Conservation (phyloP, 2,113 vertebrate species). For the Craseonycteris thonglongyai region DNA sequence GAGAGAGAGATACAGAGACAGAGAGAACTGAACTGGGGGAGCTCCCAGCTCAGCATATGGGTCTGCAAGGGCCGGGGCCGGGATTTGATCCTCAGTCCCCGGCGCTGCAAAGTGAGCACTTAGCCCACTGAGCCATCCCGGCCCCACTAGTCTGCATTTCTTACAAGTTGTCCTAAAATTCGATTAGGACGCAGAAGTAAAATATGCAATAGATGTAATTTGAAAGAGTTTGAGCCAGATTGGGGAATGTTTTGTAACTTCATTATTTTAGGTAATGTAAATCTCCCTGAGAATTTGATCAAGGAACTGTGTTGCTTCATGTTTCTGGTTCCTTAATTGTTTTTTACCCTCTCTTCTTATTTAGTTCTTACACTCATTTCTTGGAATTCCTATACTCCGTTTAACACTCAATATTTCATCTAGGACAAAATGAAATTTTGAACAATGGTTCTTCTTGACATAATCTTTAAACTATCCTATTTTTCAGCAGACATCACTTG, state of each 20-base stretch:
- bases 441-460: neutral
- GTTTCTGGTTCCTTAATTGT: neutral
- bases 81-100: too few species aligned
- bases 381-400: neutral
- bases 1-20: too few species aligned
- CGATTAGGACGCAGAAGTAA: neutral
- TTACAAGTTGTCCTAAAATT: neutral
- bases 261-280: neutral
- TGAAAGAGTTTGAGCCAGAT: neutral
- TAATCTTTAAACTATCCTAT: neutral
- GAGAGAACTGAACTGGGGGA: too few species aligned
- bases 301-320: neutral
- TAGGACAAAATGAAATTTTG: neutral
- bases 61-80: too few species aligned
- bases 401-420: neutral
- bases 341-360: neutral
- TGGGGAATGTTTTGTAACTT: neutral
- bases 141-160: neutral
- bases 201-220: neutral
- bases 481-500: neutral
- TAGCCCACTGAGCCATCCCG: too few species aligned
- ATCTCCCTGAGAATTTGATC: neutral
- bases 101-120: too few species aligned
- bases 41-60: too few species aligned
- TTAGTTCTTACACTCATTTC: neutral